These are phyloP conservation scores for Lichenostomus cassidix DNA, from an alignment of 2,113 vertebrate genomes.

Conservation along the genomic window DNA sequence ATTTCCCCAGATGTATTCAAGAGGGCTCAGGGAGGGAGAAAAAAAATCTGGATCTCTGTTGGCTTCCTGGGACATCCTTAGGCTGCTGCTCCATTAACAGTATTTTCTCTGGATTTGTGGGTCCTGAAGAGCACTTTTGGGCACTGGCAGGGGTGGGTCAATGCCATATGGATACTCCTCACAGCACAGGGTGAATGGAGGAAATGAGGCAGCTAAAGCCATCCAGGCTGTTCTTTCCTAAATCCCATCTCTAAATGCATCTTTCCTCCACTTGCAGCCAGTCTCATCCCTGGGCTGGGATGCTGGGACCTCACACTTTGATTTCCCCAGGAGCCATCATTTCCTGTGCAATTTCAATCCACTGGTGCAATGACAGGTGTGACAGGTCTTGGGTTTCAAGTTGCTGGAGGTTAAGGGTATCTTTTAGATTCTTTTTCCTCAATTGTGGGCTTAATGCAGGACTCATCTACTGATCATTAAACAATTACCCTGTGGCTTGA, in stretches of 20 bases:
- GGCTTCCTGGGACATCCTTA: background rate
- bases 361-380: background rate
- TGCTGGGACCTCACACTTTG: background rate
- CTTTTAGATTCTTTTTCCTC: background rate
- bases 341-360: background rate
- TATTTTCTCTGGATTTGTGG: background rate
- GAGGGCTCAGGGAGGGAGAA: background rate
- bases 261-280: background rate
- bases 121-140: background rate
- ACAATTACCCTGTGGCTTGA: background rate
- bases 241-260: background rate
- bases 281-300: background rate
- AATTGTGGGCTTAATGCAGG: background rate
- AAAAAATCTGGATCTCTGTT: background rate
- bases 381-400: background rate
- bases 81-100: background rate
- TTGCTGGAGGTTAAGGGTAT: background rate
- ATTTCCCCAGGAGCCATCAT: rapidly evolving
- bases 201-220: background rate
- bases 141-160: background rate
- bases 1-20: background rate
- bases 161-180: background rate
- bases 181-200: rapidly evolving
- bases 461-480: background rate
- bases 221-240: background rate